phyloP scores from a whole-genome alignment of 1,140 invertebrate genomes.

The Wiebesia pumilae region DNA sequence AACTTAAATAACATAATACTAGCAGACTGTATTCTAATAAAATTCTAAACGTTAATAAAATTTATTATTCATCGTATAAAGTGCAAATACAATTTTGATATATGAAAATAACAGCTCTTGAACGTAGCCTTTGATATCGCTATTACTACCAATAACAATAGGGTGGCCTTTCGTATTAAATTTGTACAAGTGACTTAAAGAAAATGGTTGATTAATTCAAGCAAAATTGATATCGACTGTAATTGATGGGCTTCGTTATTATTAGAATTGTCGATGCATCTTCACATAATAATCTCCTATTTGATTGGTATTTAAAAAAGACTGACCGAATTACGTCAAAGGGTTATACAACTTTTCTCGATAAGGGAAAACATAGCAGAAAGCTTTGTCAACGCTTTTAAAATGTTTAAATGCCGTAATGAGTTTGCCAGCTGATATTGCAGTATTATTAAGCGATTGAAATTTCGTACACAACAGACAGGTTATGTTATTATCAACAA shows the following conservation, averaged over 20 bases:
- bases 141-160: no score
- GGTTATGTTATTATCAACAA: slow-evolving; percentile 9
- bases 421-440: slow-evolving; percentile 1
- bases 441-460: not conserved
- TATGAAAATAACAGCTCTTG: no score
- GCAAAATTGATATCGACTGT: slow-evolving; percentile 4
- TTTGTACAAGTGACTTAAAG: no score
- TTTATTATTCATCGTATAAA: no score
- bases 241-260: slow-evolving; percentile 27
- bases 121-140: no score
- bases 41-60: no score
- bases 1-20: no score
- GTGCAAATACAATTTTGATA: no score
- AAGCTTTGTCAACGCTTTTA: not conserved
- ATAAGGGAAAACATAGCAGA: not conserved
- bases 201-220: not conserved
- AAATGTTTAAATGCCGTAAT: not conserved
- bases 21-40: no score
- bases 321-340: not conserved
- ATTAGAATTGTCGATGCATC: not conserved
- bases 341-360: not conserved
- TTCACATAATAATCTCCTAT: not conserved
- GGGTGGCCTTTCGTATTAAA: no score
- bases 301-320: slow-evolving; percentile 9
- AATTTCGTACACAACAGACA: not conserved